A percentile compares a stretch with the other conserved stretches of the same genome.
Conservation (phyloP, 2,113 vertebrate genomes). For the Bucco capensis region DNA sequence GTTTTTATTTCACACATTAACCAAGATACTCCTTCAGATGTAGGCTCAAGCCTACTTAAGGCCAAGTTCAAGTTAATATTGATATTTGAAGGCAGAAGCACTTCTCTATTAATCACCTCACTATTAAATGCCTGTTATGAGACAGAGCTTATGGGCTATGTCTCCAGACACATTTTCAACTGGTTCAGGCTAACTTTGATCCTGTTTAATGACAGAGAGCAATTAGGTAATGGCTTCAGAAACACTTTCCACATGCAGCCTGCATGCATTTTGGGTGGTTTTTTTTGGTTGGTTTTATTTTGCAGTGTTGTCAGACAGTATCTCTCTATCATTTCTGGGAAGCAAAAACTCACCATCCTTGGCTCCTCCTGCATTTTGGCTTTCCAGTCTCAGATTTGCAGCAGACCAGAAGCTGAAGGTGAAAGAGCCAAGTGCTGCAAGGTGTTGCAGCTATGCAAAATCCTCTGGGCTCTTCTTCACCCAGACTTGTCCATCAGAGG, state of each 20-base stretch:
- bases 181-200: conserved; percentile 46
- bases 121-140: conserved; percentile 49
- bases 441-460: neutral
- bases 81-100: conserved; percentile 49
- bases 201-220: conserved; percentile 12
- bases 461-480: neutral
- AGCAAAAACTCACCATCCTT: neutral
- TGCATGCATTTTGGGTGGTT: too few species aligned
- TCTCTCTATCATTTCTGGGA: neutral
- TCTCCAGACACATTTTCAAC: conserved; percentile 53
- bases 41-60: conserved; percentile 38
- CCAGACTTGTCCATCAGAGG: neutral
- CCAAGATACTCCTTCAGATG: conserved; percentile 40
- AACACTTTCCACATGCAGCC: neutral
- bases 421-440: rapidly evolving
- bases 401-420: neutral
- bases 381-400: neutral
- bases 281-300: neutral
- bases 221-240: conserved; percentile 44
- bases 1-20: conserved; percentile 46
- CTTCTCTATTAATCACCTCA: conserved; percentile 57
- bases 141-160: conserved; percentile 5
- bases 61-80: conserved; percentile 64
- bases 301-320: neutral
- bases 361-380: neutral